phyloP scores from a whole-genome alignment of 2,888 invertebrate species.

The Nymphalis polychloros region DNA sequence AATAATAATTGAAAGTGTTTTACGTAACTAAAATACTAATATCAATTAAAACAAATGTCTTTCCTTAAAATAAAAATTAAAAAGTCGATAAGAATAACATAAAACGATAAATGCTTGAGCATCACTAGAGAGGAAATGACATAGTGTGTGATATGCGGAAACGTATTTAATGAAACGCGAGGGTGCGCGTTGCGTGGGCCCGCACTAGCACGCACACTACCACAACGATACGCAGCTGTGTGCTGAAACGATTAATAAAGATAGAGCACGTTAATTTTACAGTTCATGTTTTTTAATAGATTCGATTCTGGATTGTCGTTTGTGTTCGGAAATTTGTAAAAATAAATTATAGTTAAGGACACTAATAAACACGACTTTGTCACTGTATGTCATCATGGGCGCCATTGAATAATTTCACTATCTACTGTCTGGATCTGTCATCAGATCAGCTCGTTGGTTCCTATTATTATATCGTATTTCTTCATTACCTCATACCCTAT shows the following conservation, averaged over 20 bases:
- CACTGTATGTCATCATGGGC: too few relatives aligned
- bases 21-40: neutral
- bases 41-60: neutral
- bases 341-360: neutral
- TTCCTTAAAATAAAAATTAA: neutral
- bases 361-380: too few relatives aligned
- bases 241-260: slow-evolving; percentile 38
- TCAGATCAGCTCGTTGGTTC: too few relatives aligned
- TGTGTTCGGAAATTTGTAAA: neutral
- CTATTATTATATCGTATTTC: too few relatives aligned
- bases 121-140: slow-evolving; percentile 76
- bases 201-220: slow-evolving; percentile 47
- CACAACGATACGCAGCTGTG: slow-evolving; percentile 21
- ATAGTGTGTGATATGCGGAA: slow-evolving; percentile 82
- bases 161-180: slow-evolving; percentile 80
- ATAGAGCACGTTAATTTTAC: slow-evolving; percentile 38
- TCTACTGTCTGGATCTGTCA: too few relatives aligned
- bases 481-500: too few relatives aligned
- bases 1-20: too few relatives aligned
- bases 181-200: slow-evolving; percentile 66
- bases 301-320: slow-evolving; percentile 8
- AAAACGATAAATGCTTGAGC: slow-evolving; percentile 35
- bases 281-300: slow-evolving; percentile 29
- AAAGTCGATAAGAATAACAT: neutral
- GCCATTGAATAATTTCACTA: too few relatives aligned